phyloP scores from a whole-genome alignment of 2,888 invertebrate genomes.

The Ophioninae sp. region DNA sequence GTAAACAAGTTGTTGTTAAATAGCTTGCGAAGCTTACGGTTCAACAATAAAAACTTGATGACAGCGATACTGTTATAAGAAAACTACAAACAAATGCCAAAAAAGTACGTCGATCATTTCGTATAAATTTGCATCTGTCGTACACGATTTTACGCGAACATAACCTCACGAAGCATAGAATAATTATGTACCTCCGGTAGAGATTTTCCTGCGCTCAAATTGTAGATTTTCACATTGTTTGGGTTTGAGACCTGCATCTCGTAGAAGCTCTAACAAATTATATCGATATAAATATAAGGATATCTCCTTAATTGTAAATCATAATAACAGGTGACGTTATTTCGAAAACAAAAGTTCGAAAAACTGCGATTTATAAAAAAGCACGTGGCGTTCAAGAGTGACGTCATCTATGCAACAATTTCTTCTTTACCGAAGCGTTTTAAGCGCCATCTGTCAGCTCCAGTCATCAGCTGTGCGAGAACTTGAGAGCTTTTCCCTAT shows the following conservation, averaged over 20 bases:
- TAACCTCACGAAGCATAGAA: constrained; percentile 34
- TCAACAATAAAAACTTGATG: neutral
- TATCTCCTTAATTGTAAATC: constrained; percentile 4
- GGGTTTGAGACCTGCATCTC: constrained; percentile 95
- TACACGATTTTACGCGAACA: constrained; percentile 8
- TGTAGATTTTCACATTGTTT: constrained; percentile 98
- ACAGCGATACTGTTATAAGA: neutral
- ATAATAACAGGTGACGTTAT: constrained; percentile 19
- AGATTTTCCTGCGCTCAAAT: constrained; percentile 97
- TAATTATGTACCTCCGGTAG: constrained; percentile 92
- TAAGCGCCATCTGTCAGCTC: constrained; percentile 8
- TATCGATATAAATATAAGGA: constrained; percentile 1
- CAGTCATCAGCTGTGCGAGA: neutral
- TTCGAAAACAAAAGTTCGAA: constrained; percentile 25
- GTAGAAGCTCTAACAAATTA: constrained; percentile 3
- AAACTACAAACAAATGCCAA: neutral
- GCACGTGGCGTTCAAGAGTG: constrained; percentile 40
- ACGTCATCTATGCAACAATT: neutral
- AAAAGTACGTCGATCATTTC: neutral
- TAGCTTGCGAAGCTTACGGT: neutral
- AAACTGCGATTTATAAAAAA: constrained; percentile 33
- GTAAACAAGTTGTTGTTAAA: neutral
- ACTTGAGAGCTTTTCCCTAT: neutral
- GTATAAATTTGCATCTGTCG: neutral
- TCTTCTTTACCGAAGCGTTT: neutral